Conservation (phyloP, 2,888 invertebrate genomes). For the Leptinotarsa haldemani region DNA sequence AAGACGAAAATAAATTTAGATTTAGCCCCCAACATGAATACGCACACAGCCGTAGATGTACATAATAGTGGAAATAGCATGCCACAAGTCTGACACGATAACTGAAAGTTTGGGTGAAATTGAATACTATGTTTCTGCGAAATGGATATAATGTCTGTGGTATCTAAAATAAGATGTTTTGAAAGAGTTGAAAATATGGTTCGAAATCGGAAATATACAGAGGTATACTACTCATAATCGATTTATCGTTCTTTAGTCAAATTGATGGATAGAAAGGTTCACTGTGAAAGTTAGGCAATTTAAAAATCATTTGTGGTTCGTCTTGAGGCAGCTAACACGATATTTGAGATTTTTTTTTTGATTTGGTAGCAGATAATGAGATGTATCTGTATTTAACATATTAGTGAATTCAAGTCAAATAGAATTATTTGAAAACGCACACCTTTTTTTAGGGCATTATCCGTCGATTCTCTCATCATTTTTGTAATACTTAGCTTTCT, state of each 20-base stretch:
- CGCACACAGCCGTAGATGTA: slow-evolving; percentile 50
- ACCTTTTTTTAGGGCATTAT: too few relatives aligned
- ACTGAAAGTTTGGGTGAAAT: slow-evolving; percentile 23
- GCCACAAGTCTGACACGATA: slow-evolving; percentile 48
- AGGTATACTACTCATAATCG: neutral
- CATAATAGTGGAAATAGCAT: slow-evolving; percentile 37
- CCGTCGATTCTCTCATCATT: too few relatives aligned
- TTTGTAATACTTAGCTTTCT: too few relatives aligned
- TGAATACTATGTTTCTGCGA: slow-evolving; percentile 16
- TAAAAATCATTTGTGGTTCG: too few relatives aligned
- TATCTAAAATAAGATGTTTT: slow-evolving; percentile 1
- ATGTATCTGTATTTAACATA: neutral
- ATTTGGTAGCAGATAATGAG: neutral
- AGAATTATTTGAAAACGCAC: too few relatives aligned
- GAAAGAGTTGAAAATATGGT: slow-evolving; percentile 3
- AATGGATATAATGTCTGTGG: neutral
- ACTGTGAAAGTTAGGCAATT: too few relatives aligned
- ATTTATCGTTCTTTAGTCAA: neutral
- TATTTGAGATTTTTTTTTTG: neutral
- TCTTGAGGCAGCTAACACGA: neutral
- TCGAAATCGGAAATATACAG: neutral
- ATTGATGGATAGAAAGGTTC: too few relatives aligned
- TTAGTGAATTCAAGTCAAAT: too few relatives aligned
- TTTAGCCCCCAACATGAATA: slow-evolving; percentile 59
- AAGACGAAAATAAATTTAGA: slow-evolving; percentile 43